Percentiles rank a stretch among this genome's conserved stretches.
Conservation (phyloP, 2,797 vertebrate genomes). For the Chaetodon trifasciatus region DNA sequence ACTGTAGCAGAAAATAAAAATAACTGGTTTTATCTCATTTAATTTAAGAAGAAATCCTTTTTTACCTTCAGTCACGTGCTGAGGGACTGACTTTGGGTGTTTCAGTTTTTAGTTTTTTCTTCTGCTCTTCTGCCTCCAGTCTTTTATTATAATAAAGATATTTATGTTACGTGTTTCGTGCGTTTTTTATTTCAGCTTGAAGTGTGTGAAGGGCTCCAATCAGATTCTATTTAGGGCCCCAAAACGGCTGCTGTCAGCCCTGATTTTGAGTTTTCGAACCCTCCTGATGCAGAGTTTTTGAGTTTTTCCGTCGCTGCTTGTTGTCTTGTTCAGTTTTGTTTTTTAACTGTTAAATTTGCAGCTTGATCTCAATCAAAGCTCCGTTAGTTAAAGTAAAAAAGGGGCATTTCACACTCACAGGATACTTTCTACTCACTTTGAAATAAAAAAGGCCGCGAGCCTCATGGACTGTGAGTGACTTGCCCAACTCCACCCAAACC, state of each 20-base stretch:
- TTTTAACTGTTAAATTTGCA: not conserved
- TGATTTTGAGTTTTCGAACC: not conserved
- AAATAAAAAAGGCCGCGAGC: slow-evolving; percentile 12
- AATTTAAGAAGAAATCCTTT: not conserved
- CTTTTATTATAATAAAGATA: not conserved
- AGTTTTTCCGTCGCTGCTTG: not conserved
- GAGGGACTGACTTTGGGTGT: not conserved
- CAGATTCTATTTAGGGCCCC: not conserved
- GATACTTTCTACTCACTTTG: not conserved
- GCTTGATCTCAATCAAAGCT: not conserved
- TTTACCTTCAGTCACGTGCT: not conserved
- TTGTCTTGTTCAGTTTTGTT: not conserved
- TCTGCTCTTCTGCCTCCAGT: not conserved
- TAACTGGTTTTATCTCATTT: not conserved
- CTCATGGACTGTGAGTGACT: slow-evolving; percentile 32
- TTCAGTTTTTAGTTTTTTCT: not conserved
- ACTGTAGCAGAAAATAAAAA: not conserved
- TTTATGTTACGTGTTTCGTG: not conserved
- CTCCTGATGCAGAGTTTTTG: not conserved
- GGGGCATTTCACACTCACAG: not conserved
- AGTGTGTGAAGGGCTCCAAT: not conserved
- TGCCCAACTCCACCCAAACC: slow-evolving; percentile 24
- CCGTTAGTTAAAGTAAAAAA: not conserved
- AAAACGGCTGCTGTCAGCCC: not conserved
- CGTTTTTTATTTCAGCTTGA: not conserved